A percentile compares a stretch with the other conserved stretches of the same genome.
Evolutionary conservation across 2,113 vertebrate species (phyloP).

Genomic region (Laticauda laticaudata): DNA sequence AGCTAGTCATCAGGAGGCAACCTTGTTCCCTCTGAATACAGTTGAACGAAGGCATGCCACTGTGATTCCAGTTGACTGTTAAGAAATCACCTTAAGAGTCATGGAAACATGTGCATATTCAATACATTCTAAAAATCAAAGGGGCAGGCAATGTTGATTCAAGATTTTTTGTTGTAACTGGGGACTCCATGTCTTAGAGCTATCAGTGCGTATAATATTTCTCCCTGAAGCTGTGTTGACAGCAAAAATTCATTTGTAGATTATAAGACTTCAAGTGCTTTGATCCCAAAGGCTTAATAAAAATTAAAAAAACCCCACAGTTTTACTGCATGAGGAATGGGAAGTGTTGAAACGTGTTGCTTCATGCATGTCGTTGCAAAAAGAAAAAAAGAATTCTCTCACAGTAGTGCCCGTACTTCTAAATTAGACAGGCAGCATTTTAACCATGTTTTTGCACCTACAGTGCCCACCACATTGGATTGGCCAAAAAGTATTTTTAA

Average conservation of each 20-base stretch:
- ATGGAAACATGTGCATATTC: not conserved
- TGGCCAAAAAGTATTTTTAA: not conserved
- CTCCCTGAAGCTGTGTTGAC: not conserved
- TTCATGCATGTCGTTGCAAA: not conserved
- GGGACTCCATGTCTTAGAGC: not conserved
- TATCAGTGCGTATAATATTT: not conserved
- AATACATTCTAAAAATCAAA: not conserved
- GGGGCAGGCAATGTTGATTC: not conserved
- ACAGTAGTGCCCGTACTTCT: not conserved
- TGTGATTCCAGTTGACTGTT: not conserved
- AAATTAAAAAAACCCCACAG: not conserved
- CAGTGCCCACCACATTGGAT: not conserved
- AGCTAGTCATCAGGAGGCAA: not conserved
- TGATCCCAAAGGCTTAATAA: not conserved
- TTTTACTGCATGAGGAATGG: not conserved
- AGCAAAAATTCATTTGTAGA: not conserved
- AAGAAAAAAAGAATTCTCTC: not conserved
- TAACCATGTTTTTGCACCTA: not conserved
- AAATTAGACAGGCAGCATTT: not conserved
- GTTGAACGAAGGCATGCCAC: not conserved
- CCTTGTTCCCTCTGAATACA: not conserved
- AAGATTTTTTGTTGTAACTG: not conserved
- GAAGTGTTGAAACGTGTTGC: not conserved
- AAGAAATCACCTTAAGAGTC: not conserved
- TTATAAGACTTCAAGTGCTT: not conserved